Evolutionary conservation across 1,140 invertebrate genomes (phyloP).

Genomic region (Lerema accius): DNA sequence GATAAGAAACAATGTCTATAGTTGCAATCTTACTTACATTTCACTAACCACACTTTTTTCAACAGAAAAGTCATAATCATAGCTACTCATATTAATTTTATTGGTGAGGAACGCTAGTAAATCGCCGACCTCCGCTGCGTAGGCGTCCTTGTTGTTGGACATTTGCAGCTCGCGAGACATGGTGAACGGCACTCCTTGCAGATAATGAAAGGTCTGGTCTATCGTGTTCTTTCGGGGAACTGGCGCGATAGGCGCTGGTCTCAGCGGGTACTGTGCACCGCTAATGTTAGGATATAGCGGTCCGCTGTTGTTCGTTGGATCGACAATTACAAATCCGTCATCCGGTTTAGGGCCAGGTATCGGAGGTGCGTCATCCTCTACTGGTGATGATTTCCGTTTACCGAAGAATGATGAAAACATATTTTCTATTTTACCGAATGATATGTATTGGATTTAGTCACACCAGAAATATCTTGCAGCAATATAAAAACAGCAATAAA

Average conservation of each 20-base stretch:
- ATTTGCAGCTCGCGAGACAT: slow-evolving; percentile 65
- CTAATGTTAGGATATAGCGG: slow-evolving; percentile 63
- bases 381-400: slow-evolving; percentile 68
- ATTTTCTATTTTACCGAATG: neutral
- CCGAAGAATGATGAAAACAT: slow-evolving; percentile 78
- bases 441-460: neutral
- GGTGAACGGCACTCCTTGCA: slow-evolving; percentile 72
- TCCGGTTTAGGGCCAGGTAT: slow-evolving; percentile 67
- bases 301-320: slow-evolving; percentile 44
- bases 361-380: slow-evolving; percentile 68
- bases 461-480: no score
- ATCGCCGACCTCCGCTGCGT: slow-evolving; percentile 63
- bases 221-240: slow-evolving; percentile 28
- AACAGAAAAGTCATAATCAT: slow-evolving; percentile 66
- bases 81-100: slow-evolving; percentile 60
- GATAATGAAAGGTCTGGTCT: slow-evolving; percentile 67
- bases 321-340: slow-evolving; percentile 67
- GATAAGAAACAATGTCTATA: no score
- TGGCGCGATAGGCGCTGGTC: slow-evolving; percentile 61
- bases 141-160: slow-evolving; percentile 62
- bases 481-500: no score
- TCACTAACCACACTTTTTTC: slow-evolving; percentile 66
- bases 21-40: no score
- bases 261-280: slow-evolving; percentile 48
- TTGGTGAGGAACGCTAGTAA: slow-evolving; percentile 63